Percentiles rank a stretch among this genome's conserved stretches.
These are phyloP conservation scores for Pteropus alecto DNA, from an alignment of 2,113 vertebrate genomes.

Conservation along the genomic window DNA sequence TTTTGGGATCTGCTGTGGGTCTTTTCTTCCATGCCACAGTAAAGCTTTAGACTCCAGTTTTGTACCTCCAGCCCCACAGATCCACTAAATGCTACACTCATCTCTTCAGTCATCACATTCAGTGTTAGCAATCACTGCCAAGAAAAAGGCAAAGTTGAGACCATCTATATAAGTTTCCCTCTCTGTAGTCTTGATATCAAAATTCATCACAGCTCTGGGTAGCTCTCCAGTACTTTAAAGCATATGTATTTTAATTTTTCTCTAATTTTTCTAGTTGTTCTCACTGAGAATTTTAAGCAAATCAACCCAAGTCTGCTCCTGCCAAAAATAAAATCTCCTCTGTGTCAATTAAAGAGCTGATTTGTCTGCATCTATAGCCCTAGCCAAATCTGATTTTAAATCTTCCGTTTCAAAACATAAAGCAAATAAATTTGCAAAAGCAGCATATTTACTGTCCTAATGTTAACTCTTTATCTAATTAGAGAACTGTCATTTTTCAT, in stretches of 20 bases:
- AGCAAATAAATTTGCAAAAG: not conserved
- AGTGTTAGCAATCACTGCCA: not conserved
- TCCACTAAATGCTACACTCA: not conserved
- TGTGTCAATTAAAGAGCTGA: not conserved
- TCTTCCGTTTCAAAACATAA: not conserved
- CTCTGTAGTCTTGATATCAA: not conserved
- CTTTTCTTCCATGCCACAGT: not conserved
- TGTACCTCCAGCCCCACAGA: not conserved
- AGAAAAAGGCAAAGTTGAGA: not conserved
- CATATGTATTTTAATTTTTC: not conserved
- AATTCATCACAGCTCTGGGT: not conserved
- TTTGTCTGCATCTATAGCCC: not conserved
- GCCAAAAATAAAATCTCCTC: not conserved
- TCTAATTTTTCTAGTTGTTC: not conserved
- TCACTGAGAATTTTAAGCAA: not conserved
- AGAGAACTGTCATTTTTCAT: not conserved
- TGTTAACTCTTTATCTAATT: not conserved
- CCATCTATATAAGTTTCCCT: not conserved
- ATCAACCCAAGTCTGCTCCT: not conserved
- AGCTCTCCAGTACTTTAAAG: not conserved
- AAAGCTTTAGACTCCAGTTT: not conserved
- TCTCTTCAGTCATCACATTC: not conserved
- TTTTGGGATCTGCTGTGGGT: not conserved
- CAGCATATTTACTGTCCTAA: not conserved
- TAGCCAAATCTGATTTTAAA: not conserved